A percentile compares a stretch with the other conserved stretches of the same genome.
Conservation (phyloP, 2,888 invertebrate species). For the Aradus depressus region DNA sequence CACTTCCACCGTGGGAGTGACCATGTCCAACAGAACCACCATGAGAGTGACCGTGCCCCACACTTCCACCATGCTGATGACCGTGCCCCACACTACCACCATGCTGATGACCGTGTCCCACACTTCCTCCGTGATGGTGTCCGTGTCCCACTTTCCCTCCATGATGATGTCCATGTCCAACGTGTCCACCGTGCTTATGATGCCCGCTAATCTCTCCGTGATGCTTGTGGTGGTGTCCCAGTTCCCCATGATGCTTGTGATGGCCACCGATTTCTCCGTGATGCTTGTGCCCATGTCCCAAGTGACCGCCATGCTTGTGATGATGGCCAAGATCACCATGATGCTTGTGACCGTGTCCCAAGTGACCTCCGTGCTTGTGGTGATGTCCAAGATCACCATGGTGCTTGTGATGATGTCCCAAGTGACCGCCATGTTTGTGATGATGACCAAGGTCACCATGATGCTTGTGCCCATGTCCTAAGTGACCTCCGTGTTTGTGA, state of each 20-base stretch:
- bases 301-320: slow-evolving; percentile 6
- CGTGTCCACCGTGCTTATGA: slow-evolving; percentile 6
- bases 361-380: slow-evolving; percentile 14
- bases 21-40: slow-evolving; percentile 20
- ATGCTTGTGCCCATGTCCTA: slow-evolving; percentile 24
- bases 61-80: slow-evolving; percentile 20
- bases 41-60: neutral
- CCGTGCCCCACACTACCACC: slow-evolving; percentile 21
- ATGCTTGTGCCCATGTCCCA: slow-evolving; percentile 16
- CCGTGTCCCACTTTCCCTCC: slow-evolving; percentile 10
- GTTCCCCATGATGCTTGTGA: slow-evolving; percentile 15
- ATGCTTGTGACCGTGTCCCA: slow-evolving; percentile 13
- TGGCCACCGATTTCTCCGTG: slow-evolving; percentile 1
- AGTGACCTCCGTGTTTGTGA: slow-evolving; percentile 20
- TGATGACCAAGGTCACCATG: slow-evolving; percentile 18
- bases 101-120: slow-evolving; percentile 27
- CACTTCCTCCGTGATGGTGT: slow-evolving; percentile 16
- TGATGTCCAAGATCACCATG: slow-evolving; percentile 20
- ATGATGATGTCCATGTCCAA: slow-evolving; percentile 17
- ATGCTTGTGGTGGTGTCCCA: slow-evolving; percentile 16
- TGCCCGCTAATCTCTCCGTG: neutral
- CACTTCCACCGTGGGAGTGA: slow-evolving; percentile 23
- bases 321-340: slow-evolving; percentile 11
- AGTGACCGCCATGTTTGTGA: slow-evolving; percentile 19
- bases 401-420: slow-evolving; percentile 21